Evolutionary conservation across 2,888 invertebrate genomes (phyloP).

Genomic region (Cheilosia pagana): DNA sequence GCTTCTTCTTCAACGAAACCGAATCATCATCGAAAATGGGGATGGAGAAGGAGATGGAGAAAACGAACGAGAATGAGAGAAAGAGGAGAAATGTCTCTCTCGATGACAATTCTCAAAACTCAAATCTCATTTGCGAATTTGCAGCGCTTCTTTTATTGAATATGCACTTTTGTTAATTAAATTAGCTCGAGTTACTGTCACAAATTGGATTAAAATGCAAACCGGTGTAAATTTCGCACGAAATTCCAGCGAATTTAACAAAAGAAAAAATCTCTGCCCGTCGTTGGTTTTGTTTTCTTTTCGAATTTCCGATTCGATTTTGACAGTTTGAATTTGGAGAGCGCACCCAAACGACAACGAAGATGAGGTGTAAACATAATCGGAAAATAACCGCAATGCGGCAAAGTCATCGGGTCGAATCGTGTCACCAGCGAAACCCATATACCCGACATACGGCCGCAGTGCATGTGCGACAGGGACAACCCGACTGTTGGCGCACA

Average conservation of each 20-base stretch:
- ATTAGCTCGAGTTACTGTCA: slow-evolving; percentile 22
- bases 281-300: not conserved
- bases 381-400: slow-evolving; percentile 84
- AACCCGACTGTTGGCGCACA: slow-evolving; percentile 36
- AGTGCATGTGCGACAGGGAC: slow-evolving; percentile 69
- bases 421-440: slow-evolving; percentile 77
- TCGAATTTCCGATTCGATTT: slow-evolving; percentile 1
- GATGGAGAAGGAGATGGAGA: slow-evolving; percentile 3
- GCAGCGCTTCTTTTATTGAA: slow-evolving; percentile 14
- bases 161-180: slow-evolving; percentile 43
- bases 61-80: slow-evolving; percentile 14
- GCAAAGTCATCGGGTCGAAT: slow-evolving; percentile 82
- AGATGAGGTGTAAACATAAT: slow-evolving; percentile 75
- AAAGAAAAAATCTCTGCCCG: slow-evolving; percentile 29
- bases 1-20: slow-evolving; percentile 6
- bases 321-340: slow-evolving; percentile 50
- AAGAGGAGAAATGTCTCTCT: slow-evolving; percentile 26
- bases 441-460: slow-evolving; percentile 76
- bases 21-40: not conserved
- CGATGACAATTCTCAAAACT: no score
- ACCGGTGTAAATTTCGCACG: slow-evolving; percentile 31
- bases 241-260: not conserved
- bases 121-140: slow-evolving; percentile 9
- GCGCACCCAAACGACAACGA: slow-evolving; percentile 9
- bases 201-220: slow-evolving; percentile 20